Evolutionary conservation across 2,797 vertebrate genomes (phyloP).

Genomic region (Amblyopsis hoosieri): DNA sequence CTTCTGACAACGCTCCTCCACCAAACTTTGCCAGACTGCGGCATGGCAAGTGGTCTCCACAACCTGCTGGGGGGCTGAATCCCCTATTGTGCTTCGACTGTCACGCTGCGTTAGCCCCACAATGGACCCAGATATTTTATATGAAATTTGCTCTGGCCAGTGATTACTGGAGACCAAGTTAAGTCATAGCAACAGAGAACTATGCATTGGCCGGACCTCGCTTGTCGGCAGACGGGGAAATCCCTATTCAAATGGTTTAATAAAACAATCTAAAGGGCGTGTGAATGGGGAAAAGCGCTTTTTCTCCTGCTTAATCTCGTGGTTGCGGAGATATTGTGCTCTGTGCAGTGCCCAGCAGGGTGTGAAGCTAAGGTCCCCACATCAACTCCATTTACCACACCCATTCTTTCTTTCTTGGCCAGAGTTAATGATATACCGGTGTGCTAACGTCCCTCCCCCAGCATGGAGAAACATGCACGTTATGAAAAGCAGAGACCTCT

Average conservation of each 20-base stretch:
- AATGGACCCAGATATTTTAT: slow-evolving; percentile 97
- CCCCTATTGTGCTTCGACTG: slow-evolving; percentile 94
- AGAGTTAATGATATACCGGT: slow-evolving; percentile 97
- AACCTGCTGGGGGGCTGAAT: slow-evolving; percentile 97
- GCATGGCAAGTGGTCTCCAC: slow-evolving; percentile 88
- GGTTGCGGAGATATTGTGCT: slow-evolving; percentile 96
- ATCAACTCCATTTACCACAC: slow-evolving; percentile 89
- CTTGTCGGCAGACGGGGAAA: slow-evolving; percentile 93
- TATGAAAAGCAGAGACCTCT: slow-evolving; percentile 86
- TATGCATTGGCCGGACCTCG: slow-evolving; percentile 91
- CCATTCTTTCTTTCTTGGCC: slow-evolving; percentile 85
- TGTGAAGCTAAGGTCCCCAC: slow-evolving; percentile 89
- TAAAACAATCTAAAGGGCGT: slow-evolving; percentile 99
- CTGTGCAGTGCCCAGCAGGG: slow-evolving; percentile 87
- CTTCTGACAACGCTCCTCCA: slow-evolving; percentile 73
- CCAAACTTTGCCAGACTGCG: slow-evolving; percentile 77
- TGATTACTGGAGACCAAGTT: slow-evolving; percentile 98
- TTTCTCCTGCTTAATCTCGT: slow-evolving; percentile 98
- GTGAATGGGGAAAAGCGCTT: slow-evolving; percentile 98
- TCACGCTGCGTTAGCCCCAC: slow-evolving; percentile 93
- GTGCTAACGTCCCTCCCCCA: slow-evolving; percentile 84
- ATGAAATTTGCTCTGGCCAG: slow-evolving; percentile 98
- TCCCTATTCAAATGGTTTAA: slow-evolving; percentile 97
- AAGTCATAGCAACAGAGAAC: slow-evolving; percentile 99
- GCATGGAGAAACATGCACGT: slow-evolving; percentile 87